A percentile compares a stretch with the other conserved stretches of the same genome.
Conservation (phyloP, 2,113 vertebrate species). For the Actenoides hombroni region DNA sequence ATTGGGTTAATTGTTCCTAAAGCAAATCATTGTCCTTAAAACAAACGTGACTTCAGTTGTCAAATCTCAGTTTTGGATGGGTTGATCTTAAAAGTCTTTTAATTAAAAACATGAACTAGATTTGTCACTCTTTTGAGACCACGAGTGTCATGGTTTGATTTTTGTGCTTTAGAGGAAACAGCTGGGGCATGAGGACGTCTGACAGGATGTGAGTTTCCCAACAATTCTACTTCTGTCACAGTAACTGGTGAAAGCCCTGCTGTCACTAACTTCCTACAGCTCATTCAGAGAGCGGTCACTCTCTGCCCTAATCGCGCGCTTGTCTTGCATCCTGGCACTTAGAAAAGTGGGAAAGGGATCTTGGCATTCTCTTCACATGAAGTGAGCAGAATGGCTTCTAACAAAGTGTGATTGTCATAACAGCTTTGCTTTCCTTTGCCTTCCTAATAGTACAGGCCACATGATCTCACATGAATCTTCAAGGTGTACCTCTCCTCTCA, state of each 20-base stretch:
- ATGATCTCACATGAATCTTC: background rate
- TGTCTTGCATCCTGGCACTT: background rate
- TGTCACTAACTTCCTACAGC: background rate
- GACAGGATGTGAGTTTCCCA: background rate
- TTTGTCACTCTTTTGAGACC: background rate
- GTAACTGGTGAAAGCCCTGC: background rate
- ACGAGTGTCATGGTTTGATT: accelerated
- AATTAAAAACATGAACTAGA: background rate
- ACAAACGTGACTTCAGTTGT: background rate
- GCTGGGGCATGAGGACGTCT: background rate
- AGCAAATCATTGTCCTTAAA: background rate
- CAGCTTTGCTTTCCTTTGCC: background rate
- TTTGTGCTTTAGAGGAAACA: background rate
- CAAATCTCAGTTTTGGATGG: background rate
- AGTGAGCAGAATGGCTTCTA: background rate
- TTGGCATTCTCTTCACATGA: background rate
- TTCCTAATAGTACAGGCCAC: background rate
- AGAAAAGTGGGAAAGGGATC: background rate
- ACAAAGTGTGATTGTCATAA: background rate
- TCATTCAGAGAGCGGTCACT: background rate
- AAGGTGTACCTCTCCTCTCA: background rate
- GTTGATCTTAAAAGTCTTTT: background rate
- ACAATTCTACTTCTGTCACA: background rate
- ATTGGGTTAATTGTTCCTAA: background rate
- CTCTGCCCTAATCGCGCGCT: background rate